Percentiles rank a stretch among this genome's conserved stretches.
These are phyloP conservation scores for Arrhamphus sclerolepis DNA, from an alignment of 2,797 vertebrate genomes.

Conservation along the genomic window DNA sequence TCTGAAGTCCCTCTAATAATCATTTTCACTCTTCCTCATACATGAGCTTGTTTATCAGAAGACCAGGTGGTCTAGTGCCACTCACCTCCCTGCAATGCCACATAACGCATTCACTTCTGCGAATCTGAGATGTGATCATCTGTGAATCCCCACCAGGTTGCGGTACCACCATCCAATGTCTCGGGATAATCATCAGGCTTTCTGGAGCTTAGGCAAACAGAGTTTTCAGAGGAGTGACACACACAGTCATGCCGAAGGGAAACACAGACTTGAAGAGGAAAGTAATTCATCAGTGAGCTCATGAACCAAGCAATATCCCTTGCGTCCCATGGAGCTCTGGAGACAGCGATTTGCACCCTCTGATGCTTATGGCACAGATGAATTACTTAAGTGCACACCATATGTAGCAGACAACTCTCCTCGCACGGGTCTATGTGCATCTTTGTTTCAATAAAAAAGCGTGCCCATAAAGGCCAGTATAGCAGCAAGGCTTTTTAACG, in stretches of 20 bases:
- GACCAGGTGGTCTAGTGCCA: slow-evolving; percentile 68
- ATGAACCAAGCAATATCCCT: slow-evolving; percentile 57
- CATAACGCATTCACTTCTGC: slow-evolving; percentile 44
- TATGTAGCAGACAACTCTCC: slow-evolving; percentile 60
- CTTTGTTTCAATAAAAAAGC: slow-evolving; percentile 68
- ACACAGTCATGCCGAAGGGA: slow-evolving; percentile 48
- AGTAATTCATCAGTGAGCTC: slow-evolving; percentile 70
- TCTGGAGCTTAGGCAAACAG: slow-evolving; percentile 71
- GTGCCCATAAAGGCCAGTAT: slow-evolving; percentile 69
- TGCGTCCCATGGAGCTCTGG: slow-evolving; percentile 44
- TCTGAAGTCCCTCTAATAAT: slow-evolving; percentile 69
- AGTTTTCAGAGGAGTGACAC: slow-evolving; percentile 75
- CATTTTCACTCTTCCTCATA: slow-evolving; percentile 58
- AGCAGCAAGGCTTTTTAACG: slow-evolving; percentile 67
- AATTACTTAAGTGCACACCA: slow-evolving; percentile 66
- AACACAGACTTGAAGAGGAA: slow-evolving; percentile 41
- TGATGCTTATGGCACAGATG: slow-evolving; percentile 55
- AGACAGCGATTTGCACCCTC: slow-evolving; percentile 34
- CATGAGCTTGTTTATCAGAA: slow-evolving; percentile 70
- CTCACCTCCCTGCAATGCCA: slow-evolving; percentile 45
- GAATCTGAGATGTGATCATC: slow-evolving; percentile 63
- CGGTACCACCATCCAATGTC: slow-evolving; percentile 33
- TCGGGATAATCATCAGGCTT: slow-evolving; percentile 55
- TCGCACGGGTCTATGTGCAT: slow-evolving; percentile 61
- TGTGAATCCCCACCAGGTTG: slow-evolving; percentile 56